Base-by-base conservation (phyloP, 92 coral and sea anemone species). In the Diadumene lineata region DNA sequence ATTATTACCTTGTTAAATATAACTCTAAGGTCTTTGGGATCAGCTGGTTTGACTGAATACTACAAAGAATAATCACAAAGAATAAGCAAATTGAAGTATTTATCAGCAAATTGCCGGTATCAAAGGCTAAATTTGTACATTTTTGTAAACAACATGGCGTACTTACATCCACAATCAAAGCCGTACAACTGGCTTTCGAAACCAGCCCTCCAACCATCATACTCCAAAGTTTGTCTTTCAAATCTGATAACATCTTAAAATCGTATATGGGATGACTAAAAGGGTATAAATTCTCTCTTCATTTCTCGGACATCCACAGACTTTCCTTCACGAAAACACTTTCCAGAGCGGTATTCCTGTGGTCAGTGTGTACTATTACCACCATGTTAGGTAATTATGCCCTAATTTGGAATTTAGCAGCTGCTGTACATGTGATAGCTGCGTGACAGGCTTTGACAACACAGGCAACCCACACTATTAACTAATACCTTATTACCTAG, bases 41-140 rank as follows among this genome's bases (percentile, higher is more conserved):
- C 93, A 16, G 98, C 97, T 65, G 93, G 97, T 50, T 81, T 89
- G 34, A 94, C 89, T 48, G 97, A 90, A 53, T 85, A 81, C 97
- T 94, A 72, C 58, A 53, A 53, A 3, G 21, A 53, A 53, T 2
- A 53, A 23, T 9, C 58, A 53, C n/a, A 53, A 53, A 21, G 19
- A 21, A 21, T 53, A 2, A 38, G 48, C 6, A 38, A 38, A 38
- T 4, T 38, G 6, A 4, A 13, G 7, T 38, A 38, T 38, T 38
- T 38, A 4, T 38, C 48, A 38, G 48, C 6, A 4, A 38, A 38
- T 13, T 38, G 13, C 48, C 48, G 48, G 48, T 38, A 38, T 38
- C 58, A 53, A 21, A 53, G 58, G 58, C 19, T 9, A 53, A 53
- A 53, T 53, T 3, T 53, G 58, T 53, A 21, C 24, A 38, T 38